Base-by-base conservation (phyloP, 2,888 invertebrate species). In the Agapetus fuscipes region DNA sequence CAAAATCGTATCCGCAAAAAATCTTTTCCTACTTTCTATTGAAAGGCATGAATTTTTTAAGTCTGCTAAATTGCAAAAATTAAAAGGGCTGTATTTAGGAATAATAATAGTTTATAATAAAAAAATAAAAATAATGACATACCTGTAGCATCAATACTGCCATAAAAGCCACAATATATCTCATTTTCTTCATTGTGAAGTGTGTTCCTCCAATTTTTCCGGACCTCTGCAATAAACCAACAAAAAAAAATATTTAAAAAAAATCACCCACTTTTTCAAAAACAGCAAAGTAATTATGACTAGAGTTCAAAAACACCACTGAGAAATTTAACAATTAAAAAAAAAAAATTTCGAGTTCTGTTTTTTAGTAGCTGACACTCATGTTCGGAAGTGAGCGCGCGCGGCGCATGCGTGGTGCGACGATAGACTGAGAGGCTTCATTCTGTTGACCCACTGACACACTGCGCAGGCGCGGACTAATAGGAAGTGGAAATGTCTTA, bases 131-230 rank as follows among this genome's bases (percentile, higher is more conserved):
- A 36, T 36, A 36, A 25, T 16, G 16, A 56, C 66, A 54, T 45
- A 70, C 70, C 67, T 64, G 58, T 56, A 69, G 51, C 34, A 67
- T 65, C 59, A 70, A 62, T 62, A 63, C 58, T 52, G 61, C 66
- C 51, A 68, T 52, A 53, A 62, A 59, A 57, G 66, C 58, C 58
- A 70, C 54, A 51, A 69, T 51, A 37, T 39, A 47, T 54, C 66
- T 66, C 58, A 62, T 67, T 62, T 66, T 64, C 66, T 61, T 69
- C 70, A 70, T 70, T 67, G 59, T 57, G 61, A 59, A 59, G n/a
- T 61, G 59, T 62, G 56, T 56, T 48, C 51, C 60, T 53, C 57
- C 58, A 56, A 57, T 58, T 57, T 64, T 66, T 67, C 66, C 54
- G 66, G 69, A 58, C 62, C 66, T 53, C 45, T 42, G 59, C 52